phyloP scores from a whole-genome alignment of 2,113 vertebrate genomes.

The Cyrtonyx montezumae region DNA sequence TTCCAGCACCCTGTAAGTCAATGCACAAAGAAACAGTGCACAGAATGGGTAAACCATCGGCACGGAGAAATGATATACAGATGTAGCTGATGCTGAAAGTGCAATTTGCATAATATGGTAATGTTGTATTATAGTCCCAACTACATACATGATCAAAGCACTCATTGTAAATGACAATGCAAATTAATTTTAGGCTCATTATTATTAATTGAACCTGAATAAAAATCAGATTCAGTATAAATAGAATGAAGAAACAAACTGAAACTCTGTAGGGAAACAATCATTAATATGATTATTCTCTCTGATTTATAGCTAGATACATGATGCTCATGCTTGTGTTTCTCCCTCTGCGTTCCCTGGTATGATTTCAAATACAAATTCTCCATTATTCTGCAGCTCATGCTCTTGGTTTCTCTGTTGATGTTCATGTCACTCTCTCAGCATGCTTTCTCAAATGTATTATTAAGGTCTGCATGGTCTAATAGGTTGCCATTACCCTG shows the following conservation, averaged over 20 bases:
- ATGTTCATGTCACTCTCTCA: slow-evolving; percentile 35
- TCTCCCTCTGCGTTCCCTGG: neutral
- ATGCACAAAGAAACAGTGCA: neutral
- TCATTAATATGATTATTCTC: slow-evolving; percentile 56
- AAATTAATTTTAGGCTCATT: slow-evolving; percentile 67
- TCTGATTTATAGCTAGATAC: neutral
- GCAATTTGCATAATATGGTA: slow-evolving; percentile 64
- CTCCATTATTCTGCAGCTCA: neutral
- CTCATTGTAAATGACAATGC: slow-evolving; percentile 46
- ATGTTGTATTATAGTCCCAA: slow-evolving; percentile 36
- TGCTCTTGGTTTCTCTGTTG: slow-evolving; percentile 38
- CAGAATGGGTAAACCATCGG: neutral
- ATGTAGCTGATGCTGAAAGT: slow-evolving; percentile 10
- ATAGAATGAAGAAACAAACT: slow-evolving; percentile 65
- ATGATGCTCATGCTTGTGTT: neutral
- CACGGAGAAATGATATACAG: slow-evolving; percentile 17
- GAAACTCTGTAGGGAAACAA: slow-evolving; percentile 66
- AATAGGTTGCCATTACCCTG: slow-evolving; percentile 62
- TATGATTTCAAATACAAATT: neutral
- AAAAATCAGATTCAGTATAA: slow-evolving; percentile 61
- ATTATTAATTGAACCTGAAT: slow-evolving; percentile 67
- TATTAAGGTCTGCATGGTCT: slow-evolving; percentile 55
- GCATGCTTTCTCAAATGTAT: slow-evolving; percentile 45
- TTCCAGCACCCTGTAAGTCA: neutral
- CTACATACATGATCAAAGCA: slow-evolving; percentile 72